phyloP scores from a whole-genome alignment of 2,888 invertebrate genomes.

The Lycocerus yunnanus region DNA sequence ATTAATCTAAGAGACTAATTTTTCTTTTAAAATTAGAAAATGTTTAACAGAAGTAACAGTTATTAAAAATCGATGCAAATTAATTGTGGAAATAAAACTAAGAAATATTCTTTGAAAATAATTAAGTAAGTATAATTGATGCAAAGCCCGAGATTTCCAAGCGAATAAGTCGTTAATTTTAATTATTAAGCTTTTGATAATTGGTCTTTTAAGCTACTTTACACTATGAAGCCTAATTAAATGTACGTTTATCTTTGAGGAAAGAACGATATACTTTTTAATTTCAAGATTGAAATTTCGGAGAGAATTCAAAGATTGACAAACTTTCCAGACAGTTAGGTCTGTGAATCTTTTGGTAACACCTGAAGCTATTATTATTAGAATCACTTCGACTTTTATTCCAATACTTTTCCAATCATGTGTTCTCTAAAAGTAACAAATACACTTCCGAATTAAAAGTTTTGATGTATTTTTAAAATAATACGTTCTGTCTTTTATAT shows the following conservation, averaged over 20 bases:
- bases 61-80: background rate
- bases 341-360: conserved; percentile 1
- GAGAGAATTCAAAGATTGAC: background rate
- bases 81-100: conserved; percentile 6
- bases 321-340: background rate
- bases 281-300: background rate
- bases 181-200: conserved; percentile 21
- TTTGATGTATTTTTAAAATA: conserved; percentile 10
- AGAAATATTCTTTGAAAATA: conserved; percentile 13
- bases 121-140: conserved; percentile 14
- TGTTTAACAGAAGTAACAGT: background rate
- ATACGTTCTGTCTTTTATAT: background rate
- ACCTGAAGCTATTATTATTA: conserved; percentile 6
- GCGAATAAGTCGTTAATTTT: conserved; percentile 21
- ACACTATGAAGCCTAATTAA: conserved; percentile 20
- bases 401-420: conserved; percentile 17
- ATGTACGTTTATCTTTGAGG: conserved; percentile 13
- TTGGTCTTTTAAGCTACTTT: conserved; percentile 15
- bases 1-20: background rate
- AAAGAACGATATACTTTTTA: background rate
- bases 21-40: background rate
- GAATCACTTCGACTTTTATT: conserved; percentile 4
- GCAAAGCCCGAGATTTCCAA: conserved; percentile 8
- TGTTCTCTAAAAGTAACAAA: conserved; percentile 5
- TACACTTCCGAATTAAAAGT: conserved; percentile 6